A percentile compares a stretch with the other conserved stretches of the same genome.
Evolutionary conservation across 2,888 invertebrate species (phyloP).

Genomic region (Epinotia bilunana): DNA sequence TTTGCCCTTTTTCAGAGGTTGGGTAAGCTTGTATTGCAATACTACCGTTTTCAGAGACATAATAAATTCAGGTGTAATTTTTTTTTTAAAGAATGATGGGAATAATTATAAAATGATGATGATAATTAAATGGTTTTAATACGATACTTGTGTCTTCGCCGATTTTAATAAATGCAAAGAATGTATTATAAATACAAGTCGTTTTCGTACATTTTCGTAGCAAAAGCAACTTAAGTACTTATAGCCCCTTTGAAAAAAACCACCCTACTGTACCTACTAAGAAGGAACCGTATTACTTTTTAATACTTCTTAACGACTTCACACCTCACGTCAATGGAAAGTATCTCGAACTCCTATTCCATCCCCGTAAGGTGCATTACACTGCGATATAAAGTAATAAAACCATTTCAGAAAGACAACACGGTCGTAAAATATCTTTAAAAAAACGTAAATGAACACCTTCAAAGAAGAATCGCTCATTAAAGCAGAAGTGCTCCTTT

Average conservation of each 20-base stretch:
- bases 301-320: constrained; percentile 32
- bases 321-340: constrained; percentile 7
- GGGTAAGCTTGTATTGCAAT: too few relatives aligned
- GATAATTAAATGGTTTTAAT: too few relatives aligned
- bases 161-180: too few relatives aligned
- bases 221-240: constrained; percentile 7
- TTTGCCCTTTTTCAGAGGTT: too few relatives aligned
- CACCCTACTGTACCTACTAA: not conserved
- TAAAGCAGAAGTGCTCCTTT: constrained; percentile 59
- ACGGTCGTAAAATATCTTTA: constrained; percentile 38
- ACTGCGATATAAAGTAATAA: constrained; percentile 39
- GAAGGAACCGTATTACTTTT: constrained; percentile 21
- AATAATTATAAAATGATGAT: too few relatives aligned
- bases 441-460: constrained; percentile 57
- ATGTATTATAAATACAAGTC: too few relatives aligned
- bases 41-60: too few relatives aligned
- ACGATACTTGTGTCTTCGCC: too few relatives aligned
- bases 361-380: constrained; percentile 23
- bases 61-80: too few relatives aligned
- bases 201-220: too few relatives aligned
- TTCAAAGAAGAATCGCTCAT: constrained; percentile 61
- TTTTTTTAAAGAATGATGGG: too few relatives aligned
- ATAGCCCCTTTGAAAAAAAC: not conserved
- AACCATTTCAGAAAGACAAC: constrained; percentile 36
- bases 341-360: constrained; percentile 24